These are phyloP conservation scores for Calliphora vomitoria DNA, from an alignment of 2,888 invertebrate genomes.

Conservation along the genomic window DNA sequence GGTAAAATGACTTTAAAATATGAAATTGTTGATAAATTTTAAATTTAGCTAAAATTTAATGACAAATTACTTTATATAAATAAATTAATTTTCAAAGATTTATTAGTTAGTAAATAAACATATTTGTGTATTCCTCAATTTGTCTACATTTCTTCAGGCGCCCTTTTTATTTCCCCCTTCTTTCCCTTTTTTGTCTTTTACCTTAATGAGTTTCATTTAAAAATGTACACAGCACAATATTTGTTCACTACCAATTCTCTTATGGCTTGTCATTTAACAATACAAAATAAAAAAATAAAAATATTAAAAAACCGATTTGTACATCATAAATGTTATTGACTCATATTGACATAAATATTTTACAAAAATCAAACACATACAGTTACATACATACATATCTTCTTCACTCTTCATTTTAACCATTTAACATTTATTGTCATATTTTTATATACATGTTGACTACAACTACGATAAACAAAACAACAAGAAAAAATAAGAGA, in stretches of 20 bases:
- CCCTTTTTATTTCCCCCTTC: not conserved
- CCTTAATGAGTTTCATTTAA: constrained; percentile 25
- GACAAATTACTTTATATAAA: too few relatives aligned
- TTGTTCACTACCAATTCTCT: constrained; percentile 21
- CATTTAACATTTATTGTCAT: constrained; percentile 50
- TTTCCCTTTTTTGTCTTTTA: not conserved
- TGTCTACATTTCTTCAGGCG: not conserved
- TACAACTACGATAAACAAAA: constrained; percentile 15
- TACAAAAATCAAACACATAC: constrained; percentile 13
- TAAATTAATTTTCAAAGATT: too few relatives aligned
- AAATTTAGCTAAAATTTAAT: not conserved
- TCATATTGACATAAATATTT: constrained; percentile 56
- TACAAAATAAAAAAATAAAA: not conserved
- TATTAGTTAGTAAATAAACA: too few relatives aligned
- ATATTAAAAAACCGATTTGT: constrained; percentile 43
- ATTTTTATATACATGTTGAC: constrained; percentile 49
- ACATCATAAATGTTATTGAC: constrained; percentile 63
- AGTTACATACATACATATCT: not conserved
- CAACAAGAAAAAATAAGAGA: not conserved
- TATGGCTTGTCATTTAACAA: constrained; percentile 49
- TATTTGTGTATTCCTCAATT: not conserved
- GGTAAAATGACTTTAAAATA: too few relatives aligned
- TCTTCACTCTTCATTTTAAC: constrained; percentile 1
- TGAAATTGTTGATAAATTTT: too few relatives aligned
- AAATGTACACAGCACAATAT: not conserved